Base-by-base conservation (phyloP, 2,797 vertebrate genomes). In the Cheirogaleus major region DNA sequence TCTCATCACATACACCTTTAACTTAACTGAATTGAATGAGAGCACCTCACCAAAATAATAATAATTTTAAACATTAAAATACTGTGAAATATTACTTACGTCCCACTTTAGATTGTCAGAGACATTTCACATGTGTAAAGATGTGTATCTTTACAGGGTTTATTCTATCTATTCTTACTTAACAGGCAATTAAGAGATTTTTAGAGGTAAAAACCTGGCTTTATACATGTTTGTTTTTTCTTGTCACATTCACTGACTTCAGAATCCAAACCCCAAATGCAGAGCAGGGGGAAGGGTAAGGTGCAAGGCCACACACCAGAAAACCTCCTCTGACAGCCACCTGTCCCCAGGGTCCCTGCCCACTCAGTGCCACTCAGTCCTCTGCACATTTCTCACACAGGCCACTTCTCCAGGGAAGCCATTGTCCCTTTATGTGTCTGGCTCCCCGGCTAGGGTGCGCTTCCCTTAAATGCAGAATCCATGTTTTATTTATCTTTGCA, bases 41-140 rank as follows among this genome's bases (percentile, higher is more conserved):
- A 70, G 1, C 73, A 11, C 7, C 4, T 86, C 48, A 83, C 70
- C 55, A 93, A 80, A 63, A 93, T 45, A 81, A 45, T 55, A 89
- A 81, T 63, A 27, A 38, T 35, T 82, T 73, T 91, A 65, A 75
- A 97, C 91, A 41, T 23, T n/a, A 89, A 95, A 89, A 79, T 63
- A 78, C 12, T 67, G 2, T 52, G 75, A 96, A 93, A 67, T 83
- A 65, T 55, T 76, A 41, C 23, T 59, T 45, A 48, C 11, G 20
- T 43, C 52, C 48, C 11, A 70, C 7, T 91, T 79, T 72, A 43
- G 4, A 75, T 70, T 41, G 55, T 32, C 35, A 84, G 87, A 83
- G 63, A 72, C 14, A 84, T 63, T 85, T 79, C 38, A 57, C 7
- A 55, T 75, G 52, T 75, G 30, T n/a, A 79, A 6, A 91, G n/a